Evolutionary conservation across 2,113 vertebrate genomes (phyloP).

Genomic region (zebrafish (Danio rerio)): DNA sequence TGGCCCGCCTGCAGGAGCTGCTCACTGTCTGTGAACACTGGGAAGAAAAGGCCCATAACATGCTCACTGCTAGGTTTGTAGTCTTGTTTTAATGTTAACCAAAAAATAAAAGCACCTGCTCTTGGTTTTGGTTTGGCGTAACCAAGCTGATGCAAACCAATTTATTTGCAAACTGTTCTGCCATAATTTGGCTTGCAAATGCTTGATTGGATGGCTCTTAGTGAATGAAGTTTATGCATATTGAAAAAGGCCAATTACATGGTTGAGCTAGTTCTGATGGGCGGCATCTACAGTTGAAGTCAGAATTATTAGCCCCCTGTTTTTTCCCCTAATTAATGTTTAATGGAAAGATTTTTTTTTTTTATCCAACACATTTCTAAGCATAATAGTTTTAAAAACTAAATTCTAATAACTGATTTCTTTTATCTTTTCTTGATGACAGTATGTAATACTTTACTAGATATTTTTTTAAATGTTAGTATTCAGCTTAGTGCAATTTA

Average conservation of each 20-base stretch:
- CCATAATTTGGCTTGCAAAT: slow-evolving; percentile 24
- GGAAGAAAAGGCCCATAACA: slow-evolving; percentile 88
- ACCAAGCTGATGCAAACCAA: background rate
- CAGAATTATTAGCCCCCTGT: too few relatives aligned
- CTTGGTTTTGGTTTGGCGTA: background rate
- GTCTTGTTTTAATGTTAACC: background rate
- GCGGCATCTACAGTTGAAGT: too few relatives aligned
- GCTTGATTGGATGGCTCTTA: background rate
- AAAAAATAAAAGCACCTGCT: background rate
- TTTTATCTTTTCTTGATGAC: too few relatives aligned
- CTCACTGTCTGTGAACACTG: slow-evolving; percentile 95
- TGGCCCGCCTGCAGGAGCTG: slow-evolving; percentile 94
- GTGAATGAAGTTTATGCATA: background rate
- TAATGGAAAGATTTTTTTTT: too few relatives aligned
- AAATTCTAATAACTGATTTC: too few relatives aligned
- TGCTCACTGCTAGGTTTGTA: slow-evolving; percentile 88
- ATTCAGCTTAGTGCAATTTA: too few relatives aligned
- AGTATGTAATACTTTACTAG: too few relatives aligned
- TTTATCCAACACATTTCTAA: too few relatives aligned
- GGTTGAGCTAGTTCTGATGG: background rate
- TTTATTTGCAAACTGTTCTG: background rate
- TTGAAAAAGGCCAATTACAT: background rate
- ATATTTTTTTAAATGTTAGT: too few relatives aligned
- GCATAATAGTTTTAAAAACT: too few relatives aligned
- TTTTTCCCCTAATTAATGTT: too few relatives aligned